Conservation (phyloP, 2,113 vertebrate species). For the Gasterosteus aculeatus region DNA sequence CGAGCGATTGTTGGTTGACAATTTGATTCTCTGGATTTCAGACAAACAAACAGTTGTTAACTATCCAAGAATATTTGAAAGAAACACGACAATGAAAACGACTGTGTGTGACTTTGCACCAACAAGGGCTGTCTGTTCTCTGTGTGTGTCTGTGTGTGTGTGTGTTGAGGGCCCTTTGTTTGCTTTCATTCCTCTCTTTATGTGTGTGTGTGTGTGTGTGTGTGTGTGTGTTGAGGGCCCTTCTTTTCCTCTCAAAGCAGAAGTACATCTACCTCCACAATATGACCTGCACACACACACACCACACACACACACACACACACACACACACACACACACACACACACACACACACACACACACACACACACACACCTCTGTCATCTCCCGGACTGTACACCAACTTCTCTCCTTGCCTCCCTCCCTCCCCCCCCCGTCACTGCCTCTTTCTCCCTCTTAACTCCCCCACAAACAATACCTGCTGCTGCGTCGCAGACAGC, state of each 20-base stretch:
- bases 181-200: background rate
- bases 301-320: slow-evolving; percentile 1
- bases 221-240: slow-evolving; percentile 41
- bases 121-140: slow-evolving; percentile 17
- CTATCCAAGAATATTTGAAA: background rate
- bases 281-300: slow-evolving; percentile 26
- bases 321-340: background rate
- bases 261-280: slow-evolving; percentile 63
- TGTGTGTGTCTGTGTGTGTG: background rate
- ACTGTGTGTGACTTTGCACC: background rate
- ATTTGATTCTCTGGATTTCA: background rate
- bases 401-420: slow-evolving; percentile 40
- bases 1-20: background rate
- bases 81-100: too few species aligned
- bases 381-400: slow-evolving; percentile 50
- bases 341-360: slow-evolving; percentile 3
- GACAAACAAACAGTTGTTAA: too few species aligned
- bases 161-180: background rate
- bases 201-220: slow-evolving; percentile 16
- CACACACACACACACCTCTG: slow-evolving; percentile 11
- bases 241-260: slow-evolving; percentile 54
- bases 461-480: slow-evolving; percentile 64
- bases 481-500: slow-evolving; percentile 61
- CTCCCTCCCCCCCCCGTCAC: slow-evolving; percentile 22
- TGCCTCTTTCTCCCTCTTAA: slow-evolving; percentile 41